Conservation (phyloP, 2,888 invertebrate species). For the Dasypogon diadema region DNA sequence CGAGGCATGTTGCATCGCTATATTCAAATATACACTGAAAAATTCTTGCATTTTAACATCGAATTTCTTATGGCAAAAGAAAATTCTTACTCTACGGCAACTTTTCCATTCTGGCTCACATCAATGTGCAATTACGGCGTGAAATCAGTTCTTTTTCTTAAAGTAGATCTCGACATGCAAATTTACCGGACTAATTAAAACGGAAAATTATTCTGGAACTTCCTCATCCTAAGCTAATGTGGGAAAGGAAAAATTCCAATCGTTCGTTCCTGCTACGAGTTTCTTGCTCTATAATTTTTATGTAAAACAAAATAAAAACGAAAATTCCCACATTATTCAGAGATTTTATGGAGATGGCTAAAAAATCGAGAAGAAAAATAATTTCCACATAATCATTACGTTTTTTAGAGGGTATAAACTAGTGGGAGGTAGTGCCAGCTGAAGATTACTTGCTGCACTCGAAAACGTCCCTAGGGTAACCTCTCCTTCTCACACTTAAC, state of each 20-base stretch:
- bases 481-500: neutral
- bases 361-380: neutral
- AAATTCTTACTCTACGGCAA: too few species aligned
- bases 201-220: neutral
- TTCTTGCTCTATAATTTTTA: neutral
- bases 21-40: too few species aligned
- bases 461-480: neutral
- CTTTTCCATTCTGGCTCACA: too few species aligned
- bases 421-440: too few species aligned
- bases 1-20: too few species aligned
- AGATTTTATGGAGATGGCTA: neutral
- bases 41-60: too few species aligned
- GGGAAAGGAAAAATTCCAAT: slow-evolving; percentile 13
- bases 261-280: neutral
- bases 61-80: too few species aligned
- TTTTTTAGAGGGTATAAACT: too few species aligned
- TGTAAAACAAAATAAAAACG: neutral
- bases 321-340: neutral
- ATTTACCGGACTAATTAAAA: slow-evolving; percentile 10
- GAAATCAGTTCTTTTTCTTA: too few species aligned
- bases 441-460: too few species aligned
- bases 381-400: neutral
- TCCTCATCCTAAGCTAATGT: slow-evolving; percentile 10
- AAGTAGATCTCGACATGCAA: slow-evolving; percentile 7
- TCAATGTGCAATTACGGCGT: too few species aligned